Evolutionary conservation across 2,888 invertebrate genomes (phyloP).

Genomic region (Platycnemis pennipes): DNA sequence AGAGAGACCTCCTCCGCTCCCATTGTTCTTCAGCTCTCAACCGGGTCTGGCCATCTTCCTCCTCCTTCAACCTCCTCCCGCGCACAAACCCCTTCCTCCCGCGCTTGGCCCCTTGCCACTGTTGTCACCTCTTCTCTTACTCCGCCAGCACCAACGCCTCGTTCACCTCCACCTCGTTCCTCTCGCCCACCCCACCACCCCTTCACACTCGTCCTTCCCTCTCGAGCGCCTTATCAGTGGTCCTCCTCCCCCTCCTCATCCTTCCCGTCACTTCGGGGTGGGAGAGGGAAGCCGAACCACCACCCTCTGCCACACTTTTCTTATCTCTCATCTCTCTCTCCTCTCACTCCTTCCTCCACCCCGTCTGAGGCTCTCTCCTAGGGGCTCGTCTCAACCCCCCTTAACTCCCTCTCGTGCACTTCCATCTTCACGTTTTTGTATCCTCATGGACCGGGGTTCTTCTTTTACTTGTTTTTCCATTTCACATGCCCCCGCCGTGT

Average conservation of each 20-base stretch:
- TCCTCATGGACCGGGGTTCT: not conserved
- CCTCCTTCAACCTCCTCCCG: not conserved
- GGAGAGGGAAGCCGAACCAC: not conserved
- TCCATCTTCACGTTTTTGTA: not conserved
- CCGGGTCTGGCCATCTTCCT: not conserved
- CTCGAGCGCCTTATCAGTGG: not conserved
- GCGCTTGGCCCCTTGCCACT: conserved; percentile 15
- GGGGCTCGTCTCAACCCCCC: not conserved
- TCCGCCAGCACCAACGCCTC: not conserved
- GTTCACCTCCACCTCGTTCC: not conserved
- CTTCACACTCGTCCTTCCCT: not conserved
- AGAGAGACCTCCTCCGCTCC: not conserved
- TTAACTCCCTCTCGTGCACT: not conserved
- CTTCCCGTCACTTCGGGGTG: not conserved
- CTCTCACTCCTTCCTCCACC: not conserved
- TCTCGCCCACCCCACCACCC: not conserved
- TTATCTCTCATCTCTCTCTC: not conserved
- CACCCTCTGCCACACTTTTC: not conserved
- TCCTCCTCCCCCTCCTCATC: not conserved
- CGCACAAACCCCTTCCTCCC: not conserved
- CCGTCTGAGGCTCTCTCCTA: not conserved
- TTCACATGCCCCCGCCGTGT: not conserved
- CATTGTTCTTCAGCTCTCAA: not conserved
- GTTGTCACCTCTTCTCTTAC: not conserved
- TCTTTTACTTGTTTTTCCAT: not conserved